Evolutionary conservation across 2,113 vertebrate genomes (phyloP).

Genomic region (Prunella himalayana): DNA sequence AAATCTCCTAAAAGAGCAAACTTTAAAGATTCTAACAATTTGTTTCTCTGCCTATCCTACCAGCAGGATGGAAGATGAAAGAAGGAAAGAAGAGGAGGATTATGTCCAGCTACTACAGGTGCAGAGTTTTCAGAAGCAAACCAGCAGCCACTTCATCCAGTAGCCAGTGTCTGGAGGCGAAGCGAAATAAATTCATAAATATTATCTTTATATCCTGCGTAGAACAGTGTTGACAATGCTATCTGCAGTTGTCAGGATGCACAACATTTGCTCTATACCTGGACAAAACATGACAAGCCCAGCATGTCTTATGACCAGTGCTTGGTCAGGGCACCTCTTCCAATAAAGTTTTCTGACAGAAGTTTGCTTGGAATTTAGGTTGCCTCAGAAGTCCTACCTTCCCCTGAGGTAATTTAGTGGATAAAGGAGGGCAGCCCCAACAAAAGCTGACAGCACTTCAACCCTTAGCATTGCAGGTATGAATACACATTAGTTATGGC

Average conservation of each 20-base stretch:
- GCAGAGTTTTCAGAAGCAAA: neutral
- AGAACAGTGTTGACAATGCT: neutral
- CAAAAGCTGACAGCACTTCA: neutral
- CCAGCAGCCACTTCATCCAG: neutral
- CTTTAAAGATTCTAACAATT: conserved; percentile 28
- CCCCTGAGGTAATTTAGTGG: neutral
- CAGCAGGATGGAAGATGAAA: neutral
- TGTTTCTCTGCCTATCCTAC: neutral
- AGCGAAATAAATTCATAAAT: neutral
- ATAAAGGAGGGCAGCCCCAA: conserved; percentile 11
- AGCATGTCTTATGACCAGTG: neutral
- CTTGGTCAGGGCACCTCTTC: neutral
- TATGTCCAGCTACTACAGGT: neutral
- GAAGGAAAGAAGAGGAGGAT: neutral
- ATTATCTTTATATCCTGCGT: neutral
- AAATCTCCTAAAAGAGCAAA: neutral
- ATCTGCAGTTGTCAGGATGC: neutral
- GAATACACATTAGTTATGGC: neutral
- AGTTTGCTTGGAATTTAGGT: neutral
- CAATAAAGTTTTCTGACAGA: neutral
- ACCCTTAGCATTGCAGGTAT: neutral
- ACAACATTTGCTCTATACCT: neutral
- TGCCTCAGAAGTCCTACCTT: neutral
- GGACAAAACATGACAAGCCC: neutral
- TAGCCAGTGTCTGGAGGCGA: neutral